phyloP scores from a whole-genome alignment of 2,888 invertebrate species.

The Chaetogeoica ovagalla region DNA sequence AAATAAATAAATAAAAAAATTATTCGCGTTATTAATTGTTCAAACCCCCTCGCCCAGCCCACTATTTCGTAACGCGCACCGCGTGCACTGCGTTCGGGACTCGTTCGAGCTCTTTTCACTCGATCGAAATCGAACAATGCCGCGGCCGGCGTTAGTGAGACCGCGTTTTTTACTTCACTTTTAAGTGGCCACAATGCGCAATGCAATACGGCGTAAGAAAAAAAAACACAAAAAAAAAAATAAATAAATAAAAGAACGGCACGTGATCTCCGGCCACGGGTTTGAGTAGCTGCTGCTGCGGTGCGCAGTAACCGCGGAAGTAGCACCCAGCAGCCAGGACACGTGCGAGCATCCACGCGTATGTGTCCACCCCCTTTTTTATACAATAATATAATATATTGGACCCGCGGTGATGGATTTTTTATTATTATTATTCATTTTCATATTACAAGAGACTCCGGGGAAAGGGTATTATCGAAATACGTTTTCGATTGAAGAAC shows the following conservation, averaged over 20 bases:
- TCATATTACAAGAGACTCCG: too few relatives aligned
- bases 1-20: too few relatives aligned
- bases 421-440: too few relatives aligned
- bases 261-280: constrained; percentile 17
- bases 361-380: neutral
- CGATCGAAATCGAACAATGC: neutral
- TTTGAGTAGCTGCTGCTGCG: neutral
- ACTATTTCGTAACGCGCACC: neutral
- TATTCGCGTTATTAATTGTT: constrained; percentile 13
- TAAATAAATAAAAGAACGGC: constrained; percentile 43
- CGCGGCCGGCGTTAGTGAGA: constrained; percentile 12
- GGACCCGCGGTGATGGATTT: too few relatives aligned
- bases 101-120: neutral
- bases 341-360: constrained; percentile 33
- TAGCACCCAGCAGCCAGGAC: constrained; percentile 25
- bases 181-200: constrained; percentile 35
- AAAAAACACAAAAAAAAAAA: constrained; percentile 6
- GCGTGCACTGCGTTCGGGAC: neutral
- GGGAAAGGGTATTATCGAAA: neutral
- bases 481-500: constrained; percentile 16
- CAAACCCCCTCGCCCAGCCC: neutral
- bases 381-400: too few relatives aligned
- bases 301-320: constrained; percentile 23
- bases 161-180: constrained; percentile 41
- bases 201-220: neutral